Evolutionary conservation across 2,888 invertebrate genomes (phyloP), one percentile per base, ranked within the genome.

Genomic region (Tineola bisselliella): DNA sequence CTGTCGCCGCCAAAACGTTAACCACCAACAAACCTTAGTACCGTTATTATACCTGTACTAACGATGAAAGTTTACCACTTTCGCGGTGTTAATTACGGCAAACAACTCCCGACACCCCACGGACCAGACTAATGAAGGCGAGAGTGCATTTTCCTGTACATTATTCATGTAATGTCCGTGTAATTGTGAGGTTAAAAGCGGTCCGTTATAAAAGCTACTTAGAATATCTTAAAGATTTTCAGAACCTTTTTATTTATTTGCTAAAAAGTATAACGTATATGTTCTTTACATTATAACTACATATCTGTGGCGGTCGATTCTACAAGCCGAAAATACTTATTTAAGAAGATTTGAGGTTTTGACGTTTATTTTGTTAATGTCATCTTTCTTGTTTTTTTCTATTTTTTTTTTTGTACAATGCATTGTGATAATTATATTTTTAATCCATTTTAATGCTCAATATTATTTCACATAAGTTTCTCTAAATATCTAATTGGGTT

Each of bases 111-210:
- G 61, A 61, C 43, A 15, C 25, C 54, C 54, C 54, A 54, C 63
- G 73, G 69, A 71, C 69, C 70, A 30, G 38, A 38, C 58, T 70
- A 69, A 74, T 74, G 74, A 76, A 73, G 71, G 76, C 64, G 76
- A 77, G 76, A 80, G 79, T 78, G 77, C 77, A 77, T 74, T 78
- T 71, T 71, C 67, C 69, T 74, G 76, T 75, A 72, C 70, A 70
- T 64, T 67, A 67, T 68, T 68, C 66, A 65, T 54, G 61, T 62
- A 56, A 62, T 62, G 61, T 61, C 48, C 62, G 43, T 60, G 62
- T 60, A 60, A 62, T 62, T 60, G 60, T 38, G 54, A 44, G 59
- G 44, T 60, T 31, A 44, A 60, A 60, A 30, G 44, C 30, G 44
- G 48, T 30, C 44, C 44, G 25, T 11, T 54, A 12, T 25, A n/a